phyloP scores from a whole-genome alignment of 2,797 vertebrate genomes.

The Rhabdomys pumilio region DNA sequence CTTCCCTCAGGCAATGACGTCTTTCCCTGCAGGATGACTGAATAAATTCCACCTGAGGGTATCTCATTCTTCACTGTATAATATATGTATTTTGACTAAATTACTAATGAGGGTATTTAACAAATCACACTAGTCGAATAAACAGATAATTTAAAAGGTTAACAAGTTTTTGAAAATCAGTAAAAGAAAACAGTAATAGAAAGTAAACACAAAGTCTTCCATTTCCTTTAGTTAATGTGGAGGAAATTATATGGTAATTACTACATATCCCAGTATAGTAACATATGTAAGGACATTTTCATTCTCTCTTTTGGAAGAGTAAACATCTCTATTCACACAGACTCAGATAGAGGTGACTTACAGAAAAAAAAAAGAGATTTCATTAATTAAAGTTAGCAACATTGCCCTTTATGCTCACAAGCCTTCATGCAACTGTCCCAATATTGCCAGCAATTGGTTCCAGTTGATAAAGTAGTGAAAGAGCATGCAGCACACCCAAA shows the following conservation, averaged over 20 bases:
- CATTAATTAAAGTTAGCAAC: neutral
- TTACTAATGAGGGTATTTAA: slow-evolving; percentile 27
- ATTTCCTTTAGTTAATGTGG: slow-evolving; percentile 25
- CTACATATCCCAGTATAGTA: neutral
- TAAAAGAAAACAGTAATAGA: neutral
- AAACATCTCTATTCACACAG: neutral
- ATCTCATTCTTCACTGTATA: slow-evolving; percentile 15
- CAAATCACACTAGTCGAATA: neutral
- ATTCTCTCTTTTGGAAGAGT: neutral
- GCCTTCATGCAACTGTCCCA: neutral
- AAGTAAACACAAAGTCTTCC: neutral
- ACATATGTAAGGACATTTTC: neutral
- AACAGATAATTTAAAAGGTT: slow-evolving; percentile 34
- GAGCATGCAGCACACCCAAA: neutral
- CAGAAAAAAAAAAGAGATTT: slow-evolving; percentile 14
- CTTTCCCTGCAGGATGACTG: neutral
- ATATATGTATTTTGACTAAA: neutral
- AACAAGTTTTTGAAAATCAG: slow-evolving; percentile 23
- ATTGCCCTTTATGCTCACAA: neutral
- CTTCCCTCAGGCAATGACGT: neutral
- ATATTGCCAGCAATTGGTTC: neutral
- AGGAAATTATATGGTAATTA: neutral
- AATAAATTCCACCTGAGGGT: slow-evolving; percentile 11
- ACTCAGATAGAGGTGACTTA: neutral
- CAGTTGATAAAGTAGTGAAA: neutral